These are phyloP conservation scores for Zosterops borbonicus DNA, from an alignment of 2,113 vertebrate genomes.

Conservation along the genomic window DNA sequence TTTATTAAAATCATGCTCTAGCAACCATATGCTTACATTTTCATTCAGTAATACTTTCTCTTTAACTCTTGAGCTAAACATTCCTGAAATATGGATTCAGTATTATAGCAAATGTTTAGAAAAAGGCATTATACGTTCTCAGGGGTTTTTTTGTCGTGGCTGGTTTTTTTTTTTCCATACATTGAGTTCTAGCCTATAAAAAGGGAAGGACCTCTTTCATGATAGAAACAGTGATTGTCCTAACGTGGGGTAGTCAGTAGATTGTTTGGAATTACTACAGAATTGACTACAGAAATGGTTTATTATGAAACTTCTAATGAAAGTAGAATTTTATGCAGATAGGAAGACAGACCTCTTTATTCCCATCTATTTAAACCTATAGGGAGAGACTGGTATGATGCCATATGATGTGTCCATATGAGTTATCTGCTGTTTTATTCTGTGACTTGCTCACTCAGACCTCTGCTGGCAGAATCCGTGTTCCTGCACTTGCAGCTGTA, in stretches of 20 bases:
- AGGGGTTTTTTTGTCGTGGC: rapidly evolving
- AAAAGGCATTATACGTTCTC: neutral
- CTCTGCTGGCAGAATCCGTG: neutral
- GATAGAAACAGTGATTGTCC: neutral
- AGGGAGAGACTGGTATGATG: neutral
- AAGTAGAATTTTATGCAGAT: neutral
- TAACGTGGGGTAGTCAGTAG: neutral
- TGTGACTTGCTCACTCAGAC: neutral
- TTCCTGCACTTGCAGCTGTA: neutral
- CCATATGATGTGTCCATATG: no score
- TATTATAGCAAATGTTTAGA: neutral
- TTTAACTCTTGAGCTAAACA: neutral
- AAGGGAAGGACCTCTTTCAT: neutral
- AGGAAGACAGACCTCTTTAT: neutral
- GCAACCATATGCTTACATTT: neutral
- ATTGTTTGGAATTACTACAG: neutral
- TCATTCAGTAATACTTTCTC: neutral
- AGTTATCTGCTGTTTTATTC: neutral
- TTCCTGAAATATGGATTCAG: neutral
- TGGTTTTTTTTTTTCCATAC: neutral
- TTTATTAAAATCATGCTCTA: neutral
- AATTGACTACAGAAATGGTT: neutral
- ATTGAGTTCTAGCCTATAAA: neutral
- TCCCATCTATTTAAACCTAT: neutral
- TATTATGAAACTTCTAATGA: neutral